Evolutionary conservation across 2,113 vertebrate genomes (phyloP).

Genomic region (Tringa solitaria): DNA sequence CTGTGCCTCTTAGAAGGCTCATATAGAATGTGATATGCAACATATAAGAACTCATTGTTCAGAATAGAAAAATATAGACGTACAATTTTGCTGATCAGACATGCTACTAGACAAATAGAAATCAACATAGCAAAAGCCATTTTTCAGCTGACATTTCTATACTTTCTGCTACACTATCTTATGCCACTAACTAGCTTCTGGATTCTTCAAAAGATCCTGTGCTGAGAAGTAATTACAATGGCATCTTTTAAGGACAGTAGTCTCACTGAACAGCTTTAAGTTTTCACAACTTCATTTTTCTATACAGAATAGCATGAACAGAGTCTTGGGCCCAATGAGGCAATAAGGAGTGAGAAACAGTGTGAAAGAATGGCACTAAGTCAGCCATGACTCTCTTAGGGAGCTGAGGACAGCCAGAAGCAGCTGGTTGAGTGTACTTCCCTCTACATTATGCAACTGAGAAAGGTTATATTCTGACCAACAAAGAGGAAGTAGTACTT

Average conservation of each 20-base stretch:
- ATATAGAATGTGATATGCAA: not conserved
- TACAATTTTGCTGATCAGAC: not conserved
- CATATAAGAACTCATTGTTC: not conserved
- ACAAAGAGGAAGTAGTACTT: not conserved
- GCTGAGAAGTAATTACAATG: not conserved
- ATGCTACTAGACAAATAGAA: not conserved
- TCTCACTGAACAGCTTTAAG: not conserved
- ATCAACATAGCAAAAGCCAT: fast-evolving
- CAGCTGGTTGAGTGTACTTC: not conserved
- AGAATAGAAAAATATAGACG: not conserved
- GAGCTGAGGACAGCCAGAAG: not conserved
- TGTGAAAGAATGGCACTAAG: not conserved
- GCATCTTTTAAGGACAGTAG: not conserved
- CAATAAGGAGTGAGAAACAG: not conserved
- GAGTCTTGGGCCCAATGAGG: not conserved
- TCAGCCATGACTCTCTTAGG: not conserved
- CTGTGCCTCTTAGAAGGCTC: not conserved
- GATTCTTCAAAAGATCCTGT: not conserved
- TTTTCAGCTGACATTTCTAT: not conserved
- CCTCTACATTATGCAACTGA: not conserved
- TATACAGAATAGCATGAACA: not conserved
- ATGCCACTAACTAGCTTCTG: not conserved
- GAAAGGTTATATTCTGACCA: not conserved
- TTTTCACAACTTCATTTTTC: not conserved
- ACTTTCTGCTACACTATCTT: not conserved